Evolutionary conservation across 2,797 vertebrate genomes (phyloP), one percentile per base, ranked within the genome.

Genomic region (Phrynocephalus forsythii): DNA sequence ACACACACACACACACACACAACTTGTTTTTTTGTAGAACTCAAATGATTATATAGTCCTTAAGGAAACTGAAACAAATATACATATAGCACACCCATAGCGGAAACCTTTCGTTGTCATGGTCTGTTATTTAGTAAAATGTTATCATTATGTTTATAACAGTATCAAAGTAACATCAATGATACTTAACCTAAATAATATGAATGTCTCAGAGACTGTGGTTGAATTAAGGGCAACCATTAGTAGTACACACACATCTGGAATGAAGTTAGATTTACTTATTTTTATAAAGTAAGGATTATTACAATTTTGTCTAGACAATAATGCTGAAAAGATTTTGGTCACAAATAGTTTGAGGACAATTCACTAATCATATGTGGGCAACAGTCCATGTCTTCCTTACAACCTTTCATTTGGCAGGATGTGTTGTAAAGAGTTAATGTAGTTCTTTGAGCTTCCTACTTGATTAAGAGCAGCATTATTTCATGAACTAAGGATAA

Each of bases 181-280:
- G 96, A 97, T 96, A 97, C 95, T 97, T 98, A 97, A 96, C 95
- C 93, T 96, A 97, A 96, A 97, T 95, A 97, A 96, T 94, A 95
- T 93, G 95, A 96, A 76, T 94, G 95, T 91, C 95, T 97, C 96
- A 96, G 87, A 91, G 91, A 95, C 87, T 81, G 67, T 92, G 95
- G 93, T 95, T 95, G 94, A 95, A 95, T 93, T 90, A 94, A 96
- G 94, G 68, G 91, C 87, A 94, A 91, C 84, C 93, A 95, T 91
- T 86, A 93, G 84, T 94, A 94, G 93, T 95, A 96, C 91, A 93
- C 92, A 94, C 83, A 96, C 92, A 96, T 91, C 84, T 95, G 94
- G 94, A 95, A 94, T 92, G 72, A 94, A 83, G 92, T 92, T 93
- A 92, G 90, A 94, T 93, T 94, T 93, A 89, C 30, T 86, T 81